Conservation (phyloP, 2,888 invertebrate genomes). For the Deilephila porcellus region DNA sequence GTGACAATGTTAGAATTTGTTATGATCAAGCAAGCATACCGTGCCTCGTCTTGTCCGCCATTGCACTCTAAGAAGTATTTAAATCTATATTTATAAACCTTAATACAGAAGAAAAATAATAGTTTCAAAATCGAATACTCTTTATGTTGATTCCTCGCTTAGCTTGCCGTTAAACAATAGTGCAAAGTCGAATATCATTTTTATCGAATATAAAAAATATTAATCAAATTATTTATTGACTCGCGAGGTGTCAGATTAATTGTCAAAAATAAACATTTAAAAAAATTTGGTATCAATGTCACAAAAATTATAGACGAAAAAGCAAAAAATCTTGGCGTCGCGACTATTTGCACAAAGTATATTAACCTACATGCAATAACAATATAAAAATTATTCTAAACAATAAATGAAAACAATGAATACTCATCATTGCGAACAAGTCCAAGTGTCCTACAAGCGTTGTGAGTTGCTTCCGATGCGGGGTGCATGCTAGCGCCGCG, state of each 20-base stretch:
- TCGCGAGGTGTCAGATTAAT: not conserved
- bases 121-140: not conserved
- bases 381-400: conserved; percentile 31
- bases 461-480: conserved; percentile 68
- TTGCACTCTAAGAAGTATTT: not conserved
- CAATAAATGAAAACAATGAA: conserved; percentile 79
- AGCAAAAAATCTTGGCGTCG: not conserved
- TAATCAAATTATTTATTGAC: too few species aligned
- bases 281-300: not conserved
- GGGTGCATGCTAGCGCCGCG: conserved; percentile 73
- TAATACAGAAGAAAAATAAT: not conserved
- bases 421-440: conserved; percentile 84
- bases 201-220: not conserved
- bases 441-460: conserved; percentile 76
- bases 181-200: not conserved
- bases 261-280: not conserved
- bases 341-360: conserved; percentile 1
- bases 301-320: not conserved
- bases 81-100: not conserved
- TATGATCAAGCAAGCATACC: not conserved
- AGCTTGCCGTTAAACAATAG: not conserved
- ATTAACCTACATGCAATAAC: conserved; percentile 28
- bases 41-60: not conserved
- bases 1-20: not conserved
- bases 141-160: not conserved